phyloP scores from a whole-genome alignment of 92 coral and sea anemone species.

The Pocillopora meandrina region DNA sequence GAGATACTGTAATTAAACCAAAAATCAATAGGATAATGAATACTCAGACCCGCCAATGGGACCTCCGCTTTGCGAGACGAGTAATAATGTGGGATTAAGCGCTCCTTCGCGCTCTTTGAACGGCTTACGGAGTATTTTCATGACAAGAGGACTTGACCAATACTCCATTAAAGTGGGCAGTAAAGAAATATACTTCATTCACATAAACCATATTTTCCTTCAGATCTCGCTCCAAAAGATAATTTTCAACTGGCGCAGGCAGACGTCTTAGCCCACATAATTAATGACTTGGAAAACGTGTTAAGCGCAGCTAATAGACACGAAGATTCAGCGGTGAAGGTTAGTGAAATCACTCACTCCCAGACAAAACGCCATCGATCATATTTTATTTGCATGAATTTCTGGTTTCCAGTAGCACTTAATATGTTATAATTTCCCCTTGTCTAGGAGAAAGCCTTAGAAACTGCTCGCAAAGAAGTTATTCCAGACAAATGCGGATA shows the following conservation, averaged over 20 bases:
- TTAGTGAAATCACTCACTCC: neutral
- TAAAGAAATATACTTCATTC: neutral
- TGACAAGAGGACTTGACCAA: neutral
- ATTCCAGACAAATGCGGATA: conserved; percentile 13
- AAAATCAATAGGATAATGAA: too few relatives aligned
- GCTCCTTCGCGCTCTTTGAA: neutral
- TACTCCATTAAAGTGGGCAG: neutral
- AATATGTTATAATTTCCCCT: neutral
- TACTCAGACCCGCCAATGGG: too few relatives aligned
- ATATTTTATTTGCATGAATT: too few relatives aligned
- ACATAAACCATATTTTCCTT: neutral
- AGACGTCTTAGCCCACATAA: conserved; percentile 26
- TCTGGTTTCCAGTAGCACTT: too few relatives aligned
- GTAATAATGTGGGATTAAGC: too few relatives aligned
- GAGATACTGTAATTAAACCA: too few relatives aligned
- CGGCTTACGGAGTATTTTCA: neutral
- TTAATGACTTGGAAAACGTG: conserved; percentile 16
- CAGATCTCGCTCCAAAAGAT: conserved; percentile 33
- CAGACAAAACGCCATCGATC: neutral
- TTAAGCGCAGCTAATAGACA: neutral
- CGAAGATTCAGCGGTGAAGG: conserved; percentile 20
- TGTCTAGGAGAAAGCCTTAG: conserved; percentile 15
- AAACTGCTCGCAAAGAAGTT: neutral
- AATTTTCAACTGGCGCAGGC: conserved; percentile 35
- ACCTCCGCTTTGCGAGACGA: too few relatives aligned